Evolutionary conservation across 2,888 invertebrate genomes (phyloP).

Genomic region (Nezara viridula): DNA sequence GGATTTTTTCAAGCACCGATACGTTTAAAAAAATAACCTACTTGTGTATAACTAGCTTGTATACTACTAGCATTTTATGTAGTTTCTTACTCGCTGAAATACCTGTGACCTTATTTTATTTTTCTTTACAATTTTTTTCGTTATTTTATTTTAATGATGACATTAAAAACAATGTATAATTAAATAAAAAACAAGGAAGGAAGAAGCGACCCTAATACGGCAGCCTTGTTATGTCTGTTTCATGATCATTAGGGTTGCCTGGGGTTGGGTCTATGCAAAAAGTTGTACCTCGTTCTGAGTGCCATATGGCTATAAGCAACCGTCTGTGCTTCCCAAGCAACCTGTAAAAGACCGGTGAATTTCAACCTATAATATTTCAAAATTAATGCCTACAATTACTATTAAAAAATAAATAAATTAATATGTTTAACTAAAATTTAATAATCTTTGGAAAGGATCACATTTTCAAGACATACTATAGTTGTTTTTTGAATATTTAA

Average conservation of each 20-base stretch:
- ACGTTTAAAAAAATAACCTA: too few relatives aligned
- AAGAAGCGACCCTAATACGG: not conserved
- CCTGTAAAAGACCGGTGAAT: not conserved
- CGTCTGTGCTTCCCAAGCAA: not conserved
- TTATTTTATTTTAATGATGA: not conserved
- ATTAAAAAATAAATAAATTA: not conserved
- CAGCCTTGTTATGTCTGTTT: not conserved
- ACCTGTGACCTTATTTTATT: not conserved
- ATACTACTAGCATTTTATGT: too few relatives aligned
- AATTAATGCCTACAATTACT: not conserved
- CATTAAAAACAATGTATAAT: too few relatives aligned
- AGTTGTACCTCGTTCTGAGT: not conserved
- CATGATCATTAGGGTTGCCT: not conserved
- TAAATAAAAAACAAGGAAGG: not conserved
- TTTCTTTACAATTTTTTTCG: not conserved
- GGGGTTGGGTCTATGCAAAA: not conserved
- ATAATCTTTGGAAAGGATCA: too few relatives aligned
- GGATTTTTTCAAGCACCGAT: too few relatives aligned
- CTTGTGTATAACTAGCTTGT: too few relatives aligned
- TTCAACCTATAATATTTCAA: not conserved
- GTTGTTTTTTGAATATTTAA: too few relatives aligned
- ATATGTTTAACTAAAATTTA: too few relatives aligned
- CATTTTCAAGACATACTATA: too few relatives aligned
- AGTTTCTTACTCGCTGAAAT: too few relatives aligned
- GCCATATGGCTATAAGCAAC: not conserved